Percentiles rank a stretch among this genome's conserved stretches.
These are phyloP conservation scores for Xanthorhoe designata DNA, from an alignment of 2,888 invertebrate species.

Conservation along the genomic window DNA sequence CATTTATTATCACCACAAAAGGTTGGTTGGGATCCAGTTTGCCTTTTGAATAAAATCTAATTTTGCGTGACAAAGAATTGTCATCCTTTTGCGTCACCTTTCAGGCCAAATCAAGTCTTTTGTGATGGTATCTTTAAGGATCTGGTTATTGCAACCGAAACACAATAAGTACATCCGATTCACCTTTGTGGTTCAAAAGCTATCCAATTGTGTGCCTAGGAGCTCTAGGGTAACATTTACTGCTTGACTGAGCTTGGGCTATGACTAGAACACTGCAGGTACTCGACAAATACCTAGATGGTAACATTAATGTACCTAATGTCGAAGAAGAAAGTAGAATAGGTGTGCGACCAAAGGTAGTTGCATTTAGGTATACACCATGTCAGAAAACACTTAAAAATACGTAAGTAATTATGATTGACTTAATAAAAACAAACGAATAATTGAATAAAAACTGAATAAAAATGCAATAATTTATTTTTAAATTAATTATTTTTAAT, in stretches of 20 bases:
- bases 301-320: background rate
- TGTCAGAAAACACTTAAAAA: too few species aligned
- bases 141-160: background rate
- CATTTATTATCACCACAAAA: background rate
- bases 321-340: background rate
- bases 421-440: too few species aligned
- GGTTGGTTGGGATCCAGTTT: background rate
- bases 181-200: background rate
- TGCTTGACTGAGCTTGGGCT: conserved; percentile 12
- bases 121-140: background rate
- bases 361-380: too few species aligned
- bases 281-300: background rate
- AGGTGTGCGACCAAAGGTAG: background rate
- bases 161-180: background rate
- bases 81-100: background rate
- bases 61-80: background rate
- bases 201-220: background rate
- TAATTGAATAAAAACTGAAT: too few species aligned
- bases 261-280: background rate
- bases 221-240: conserved; percentile 8
- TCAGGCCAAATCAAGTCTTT: background rate
- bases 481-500: too few species aligned
- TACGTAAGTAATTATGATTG: too few species aligned
- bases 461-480: too few species aligned
- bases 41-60: background rate